These are phyloP conservation scores for Atethmia centrago DNA, from an alignment of 2,888 invertebrate genomes.

Conservation along the genomic window DNA sequence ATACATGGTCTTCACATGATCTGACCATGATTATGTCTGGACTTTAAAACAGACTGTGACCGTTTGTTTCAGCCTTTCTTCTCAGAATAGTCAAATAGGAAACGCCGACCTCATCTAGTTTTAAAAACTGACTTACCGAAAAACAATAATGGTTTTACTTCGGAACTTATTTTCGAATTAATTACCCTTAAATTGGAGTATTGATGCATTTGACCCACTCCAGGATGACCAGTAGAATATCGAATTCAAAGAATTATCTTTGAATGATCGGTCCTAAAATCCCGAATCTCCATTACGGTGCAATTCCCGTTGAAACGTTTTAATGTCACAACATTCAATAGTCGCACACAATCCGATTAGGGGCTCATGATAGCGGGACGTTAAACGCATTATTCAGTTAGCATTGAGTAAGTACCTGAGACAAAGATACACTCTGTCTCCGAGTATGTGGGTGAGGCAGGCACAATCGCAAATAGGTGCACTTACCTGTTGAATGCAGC, in stretches of 20 bases:
- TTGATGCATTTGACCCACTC: neutral
- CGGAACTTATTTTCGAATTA: neutral
- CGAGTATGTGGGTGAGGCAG: slow-evolving; percentile 20
- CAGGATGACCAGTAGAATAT: neutral
- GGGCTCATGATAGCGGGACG: neutral
- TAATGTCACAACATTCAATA: slow-evolving; percentile 21
- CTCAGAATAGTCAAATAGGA: too few species aligned
- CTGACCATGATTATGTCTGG: too few species aligned
- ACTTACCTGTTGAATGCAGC: slow-evolving; percentile 66
- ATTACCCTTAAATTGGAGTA: neutral
- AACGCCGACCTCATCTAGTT: too few species aligned
- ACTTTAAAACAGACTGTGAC: too few species aligned
- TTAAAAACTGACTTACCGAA: too few species aligned
- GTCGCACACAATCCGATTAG: slow-evolving; percentile 49
- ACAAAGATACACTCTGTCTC: slow-evolving; percentile 41
- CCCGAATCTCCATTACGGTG: neutral
- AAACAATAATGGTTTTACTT: too few species aligned
- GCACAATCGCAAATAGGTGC: slow-evolving; percentile 37
- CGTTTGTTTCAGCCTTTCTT: too few species aligned
- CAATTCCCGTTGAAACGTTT: slow-evolving; percentile 3
- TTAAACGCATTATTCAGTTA: slow-evolving; percentile 48
- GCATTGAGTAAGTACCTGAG: slow-evolving; percentile 46
- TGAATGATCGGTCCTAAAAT: neutral
- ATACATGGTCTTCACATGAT: too few species aligned
- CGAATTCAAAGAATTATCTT: neutral